Evolutionary conservation across 2,888 invertebrate species (phyloP).

Genomic region (Scaptomyza polygonia): DNA sequence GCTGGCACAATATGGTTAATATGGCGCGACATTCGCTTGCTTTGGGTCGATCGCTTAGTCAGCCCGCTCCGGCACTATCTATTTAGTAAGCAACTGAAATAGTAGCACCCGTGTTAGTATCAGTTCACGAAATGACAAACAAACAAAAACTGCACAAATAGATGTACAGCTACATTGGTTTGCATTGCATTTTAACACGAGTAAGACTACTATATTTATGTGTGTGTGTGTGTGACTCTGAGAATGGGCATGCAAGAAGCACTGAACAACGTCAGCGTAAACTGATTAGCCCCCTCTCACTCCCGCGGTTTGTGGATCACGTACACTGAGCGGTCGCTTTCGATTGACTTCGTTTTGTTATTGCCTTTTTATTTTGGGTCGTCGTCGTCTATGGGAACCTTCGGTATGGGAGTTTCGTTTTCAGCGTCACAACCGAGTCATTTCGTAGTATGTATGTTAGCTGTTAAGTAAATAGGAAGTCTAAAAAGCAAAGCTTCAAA

Average conservation of each 20-base stretch:
- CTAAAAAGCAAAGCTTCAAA: constrained; percentile 49
- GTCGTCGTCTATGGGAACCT: constrained; percentile 65
- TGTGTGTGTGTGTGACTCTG: constrained; percentile 39
- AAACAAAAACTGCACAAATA: constrained; percentile 20
- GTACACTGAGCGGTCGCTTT: constrained; percentile 44
- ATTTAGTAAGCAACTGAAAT: constrained; percentile 81
- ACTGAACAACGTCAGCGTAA: constrained; percentile 75
- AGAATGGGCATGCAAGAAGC: constrained; percentile 61
- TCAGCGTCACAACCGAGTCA: constrained; percentile 49
- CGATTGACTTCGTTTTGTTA: constrained; percentile 24
- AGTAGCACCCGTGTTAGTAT: constrained; percentile 80
- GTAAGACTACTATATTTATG: constrained; percentile 31
- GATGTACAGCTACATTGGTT: constrained; percentile 50
- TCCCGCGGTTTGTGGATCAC: constrained; percentile 55
- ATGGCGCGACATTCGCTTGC: constrained; percentile 68
- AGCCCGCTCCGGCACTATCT: constrained; percentile 74
- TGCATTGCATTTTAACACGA: constrained; percentile 67
- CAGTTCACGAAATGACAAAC: constrained; percentile 65
- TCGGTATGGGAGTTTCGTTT: constrained; percentile 61
- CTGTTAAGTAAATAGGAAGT: constrained; percentile 59
- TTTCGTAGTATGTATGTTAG: constrained; percentile 2
- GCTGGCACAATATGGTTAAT: constrained; percentile 67
- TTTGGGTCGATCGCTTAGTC: constrained; percentile 71
- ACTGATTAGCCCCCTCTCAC: constrained; percentile 66
- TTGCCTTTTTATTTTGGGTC: constrained; percentile 6